Percentiles rank a stretch among this genome's conserved stretches.
Conservation (phyloP, 2,113 vertebrate genomes). For the Parus major region DNA sequence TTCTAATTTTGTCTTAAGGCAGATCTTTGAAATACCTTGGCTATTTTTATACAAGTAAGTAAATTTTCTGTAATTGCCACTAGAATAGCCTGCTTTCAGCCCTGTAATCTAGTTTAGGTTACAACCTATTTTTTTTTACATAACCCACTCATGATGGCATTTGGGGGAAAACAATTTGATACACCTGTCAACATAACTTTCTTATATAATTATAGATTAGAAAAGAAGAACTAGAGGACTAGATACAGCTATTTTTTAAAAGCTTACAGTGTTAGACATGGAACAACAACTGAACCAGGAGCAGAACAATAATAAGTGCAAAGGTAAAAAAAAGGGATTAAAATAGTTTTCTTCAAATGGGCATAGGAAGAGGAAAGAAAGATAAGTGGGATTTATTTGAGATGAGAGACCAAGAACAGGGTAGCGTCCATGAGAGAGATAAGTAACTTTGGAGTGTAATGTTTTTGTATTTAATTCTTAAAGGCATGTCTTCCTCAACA, state of each 20-base stretch:
- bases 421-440: not conserved
- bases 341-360: slow-evolving; percentile 38
- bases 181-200: slow-evolving; percentile 57
- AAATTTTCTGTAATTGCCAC: slow-evolving; percentile 55
- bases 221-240: slow-evolving; percentile 51
- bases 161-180: slow-evolving; percentile 61
- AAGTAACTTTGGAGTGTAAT: not conserved
- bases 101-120: slow-evolving; percentile 59
- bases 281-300: slow-evolving; percentile 31
- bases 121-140: not conserved
- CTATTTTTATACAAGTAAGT: slow-evolving; percentile 77
- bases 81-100: slow-evolving; percentile 40
- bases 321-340: not conserved
- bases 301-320: slow-evolving; percentile 40
- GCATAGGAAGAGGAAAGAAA: slow-evolving; percentile 5
- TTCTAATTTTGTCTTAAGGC: slow-evolving; percentile 59
- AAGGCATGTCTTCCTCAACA: not conserved
- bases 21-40: slow-evolving; percentile 60
- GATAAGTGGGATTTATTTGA: not conserved
- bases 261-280: not conserved
- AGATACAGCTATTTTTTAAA: slow-evolving; percentile 51
- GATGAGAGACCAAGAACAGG: not conserved
- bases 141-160: slow-evolving; percentile 55
- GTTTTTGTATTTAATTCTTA: not conserved
- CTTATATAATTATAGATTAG: slow-evolving; percentile 22